These are phyloP conservation scores for human (Homo sapiens) DNA, from an alignment of 2,113 vertebrate genomes.

Conservation along the genomic window DNA sequence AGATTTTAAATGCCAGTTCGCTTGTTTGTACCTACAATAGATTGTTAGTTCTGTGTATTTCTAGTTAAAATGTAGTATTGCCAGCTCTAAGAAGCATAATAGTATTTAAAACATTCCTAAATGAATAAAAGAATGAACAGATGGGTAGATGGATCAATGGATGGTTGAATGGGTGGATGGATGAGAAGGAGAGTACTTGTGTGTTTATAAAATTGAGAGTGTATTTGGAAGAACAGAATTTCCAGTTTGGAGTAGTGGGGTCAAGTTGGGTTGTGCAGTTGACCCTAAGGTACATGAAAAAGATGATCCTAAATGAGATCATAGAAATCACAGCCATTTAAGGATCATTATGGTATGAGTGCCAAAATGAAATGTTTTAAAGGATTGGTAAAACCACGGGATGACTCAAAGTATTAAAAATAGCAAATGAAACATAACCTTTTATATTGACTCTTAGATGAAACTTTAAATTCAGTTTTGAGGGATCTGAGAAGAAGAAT, in stretches of 20 bases:
- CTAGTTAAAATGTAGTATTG: neutral
- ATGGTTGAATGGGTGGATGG: neutral
- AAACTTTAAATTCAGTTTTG: conserved; percentile 40
- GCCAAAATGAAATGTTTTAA: neutral
- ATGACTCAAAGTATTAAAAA: neutral
- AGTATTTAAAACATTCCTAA: neutral
- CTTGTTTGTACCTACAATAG: neutral
- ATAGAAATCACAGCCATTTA: neutral
- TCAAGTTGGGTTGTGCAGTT: neutral
- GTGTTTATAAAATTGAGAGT: neutral
- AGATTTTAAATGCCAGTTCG: neutral
- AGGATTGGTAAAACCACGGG: neutral
- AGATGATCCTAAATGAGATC: neutral
- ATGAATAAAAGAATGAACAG: neutral
- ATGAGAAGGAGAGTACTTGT: neutral
- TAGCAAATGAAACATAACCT: neutral
- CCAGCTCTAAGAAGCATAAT: neutral
- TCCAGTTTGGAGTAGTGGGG: neutral
- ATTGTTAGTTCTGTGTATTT: neutral
- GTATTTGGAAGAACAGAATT: neutral
- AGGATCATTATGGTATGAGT: neutral
- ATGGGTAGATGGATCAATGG: neutral
- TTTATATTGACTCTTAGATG: conserved; percentile 14
- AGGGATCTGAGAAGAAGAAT: neutral
- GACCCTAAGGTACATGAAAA: neutral